Conservation (phyloP, 2,888 invertebrate species). For the Cerastis rubricosa region DNA sequence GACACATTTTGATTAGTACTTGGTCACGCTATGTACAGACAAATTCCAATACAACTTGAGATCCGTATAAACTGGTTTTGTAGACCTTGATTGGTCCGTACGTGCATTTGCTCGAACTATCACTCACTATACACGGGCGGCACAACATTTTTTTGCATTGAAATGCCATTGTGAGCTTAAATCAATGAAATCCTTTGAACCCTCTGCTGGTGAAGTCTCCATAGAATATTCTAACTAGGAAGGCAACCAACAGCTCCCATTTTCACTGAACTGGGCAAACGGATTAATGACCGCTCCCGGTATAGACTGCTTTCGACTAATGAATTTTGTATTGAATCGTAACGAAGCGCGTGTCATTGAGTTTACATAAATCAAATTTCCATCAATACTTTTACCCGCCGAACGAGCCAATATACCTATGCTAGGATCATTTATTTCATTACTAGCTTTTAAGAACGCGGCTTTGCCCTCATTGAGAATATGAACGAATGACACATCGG, state of each 20-base stretch:
- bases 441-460: background rate
- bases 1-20: too few species aligned
- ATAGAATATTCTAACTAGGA: background rate
- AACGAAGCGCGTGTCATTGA: constrained; percentile 36
- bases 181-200: background rate
- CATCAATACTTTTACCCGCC: background rate
- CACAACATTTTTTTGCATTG: background rate
- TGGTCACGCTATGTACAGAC: too few species aligned
- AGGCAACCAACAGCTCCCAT: background rate
- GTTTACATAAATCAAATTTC: constrained; percentile 38
- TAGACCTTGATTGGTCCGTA: too few species aligned
- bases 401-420: background rate
- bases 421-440: background rate
- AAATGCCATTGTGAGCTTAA: background rate
- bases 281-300: constrained; percentile 33
- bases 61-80: too few species aligned
- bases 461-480: background rate
- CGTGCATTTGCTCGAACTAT: background rate
- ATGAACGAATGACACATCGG: too few species aligned
- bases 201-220: background rate
- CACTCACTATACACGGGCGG: background rate
- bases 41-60: too few species aligned
- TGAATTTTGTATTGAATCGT: constrained; percentile 36
- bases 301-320: constrained; percentile 35
- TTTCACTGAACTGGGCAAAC: constrained; percentile 21